Percentiles rank a stretch among this genome's conserved stretches.
phyloP scores from a whole-genome alignment of 2,113 vertebrate species.

The Sula dactylatra region DNA sequence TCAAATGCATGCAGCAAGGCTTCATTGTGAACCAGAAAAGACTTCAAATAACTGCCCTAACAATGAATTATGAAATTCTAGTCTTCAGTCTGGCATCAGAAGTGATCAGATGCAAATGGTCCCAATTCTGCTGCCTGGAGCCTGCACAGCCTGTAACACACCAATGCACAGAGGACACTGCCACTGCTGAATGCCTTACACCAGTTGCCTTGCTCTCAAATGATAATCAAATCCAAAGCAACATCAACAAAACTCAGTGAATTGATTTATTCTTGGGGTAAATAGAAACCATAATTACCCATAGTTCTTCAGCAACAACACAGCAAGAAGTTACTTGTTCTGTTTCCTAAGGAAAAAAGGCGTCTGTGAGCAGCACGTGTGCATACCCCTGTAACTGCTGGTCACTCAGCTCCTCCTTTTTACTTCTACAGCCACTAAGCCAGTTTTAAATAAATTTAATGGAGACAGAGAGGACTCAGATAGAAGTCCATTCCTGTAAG shows the following conservation, averaged over 20 bases:
- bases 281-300: not conserved
- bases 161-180: not conserved
- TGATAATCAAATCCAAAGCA: not conserved
- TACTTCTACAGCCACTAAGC: not conserved
- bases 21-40: constrained; percentile 38
- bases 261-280: not conserved
- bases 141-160: not conserved
- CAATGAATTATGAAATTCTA: constrained; percentile 30
- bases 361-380: not conserved
- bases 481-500: not conserved
- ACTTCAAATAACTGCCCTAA: constrained; percentile 24
- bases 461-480: not conserved
- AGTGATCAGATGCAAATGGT: not conserved
- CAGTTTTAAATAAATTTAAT: not conserved
- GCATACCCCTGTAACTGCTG: rapidly evolving
- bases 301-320: not conserved
- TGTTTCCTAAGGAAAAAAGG: not conserved
- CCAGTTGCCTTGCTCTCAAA: not conserved
- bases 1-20: not conserved
- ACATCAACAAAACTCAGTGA: not conserved
- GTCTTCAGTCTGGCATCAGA: constrained; percentile 19
- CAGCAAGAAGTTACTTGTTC: not conserved
- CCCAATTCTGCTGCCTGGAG: not conserved
- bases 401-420: not conserved
- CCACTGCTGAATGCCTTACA: not conserved